Conservation (phyloP, 2,797 vertebrate genomes). For the Meriones psammophilus region DNA sequence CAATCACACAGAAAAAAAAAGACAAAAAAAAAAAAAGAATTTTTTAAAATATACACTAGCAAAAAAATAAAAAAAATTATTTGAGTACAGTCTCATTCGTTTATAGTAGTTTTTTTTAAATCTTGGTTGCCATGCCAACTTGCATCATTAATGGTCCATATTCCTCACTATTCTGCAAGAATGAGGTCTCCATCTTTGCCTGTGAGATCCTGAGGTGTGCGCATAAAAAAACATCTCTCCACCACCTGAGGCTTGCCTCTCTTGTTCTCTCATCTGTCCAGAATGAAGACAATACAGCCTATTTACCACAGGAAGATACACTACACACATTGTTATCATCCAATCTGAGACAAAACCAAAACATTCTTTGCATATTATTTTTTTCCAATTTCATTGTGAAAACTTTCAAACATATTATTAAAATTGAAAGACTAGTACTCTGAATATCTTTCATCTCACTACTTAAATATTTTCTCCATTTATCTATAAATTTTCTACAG, state of each 20-base stretch:
- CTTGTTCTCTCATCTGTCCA: slow-evolving; percentile 97
- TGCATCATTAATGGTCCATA: slow-evolving; percentile 98
- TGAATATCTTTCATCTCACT: slow-evolving; percentile 21
- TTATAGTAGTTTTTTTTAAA: slow-evolving; percentile 98
- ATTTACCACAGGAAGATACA: slow-evolving; percentile 27
- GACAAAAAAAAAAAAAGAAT: too few species aligned
- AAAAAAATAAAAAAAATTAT: background rate
- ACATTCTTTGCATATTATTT: background rate
- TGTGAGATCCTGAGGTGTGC: slow-evolving; percentile 96
- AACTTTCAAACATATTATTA: too few species aligned
- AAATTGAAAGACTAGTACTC: too few species aligned
- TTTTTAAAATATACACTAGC: too few species aligned
- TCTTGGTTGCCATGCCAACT: slow-evolving; percentile 99
- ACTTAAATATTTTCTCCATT: slow-evolving; percentile 23
- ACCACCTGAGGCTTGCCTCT: slow-evolving; percentile 97
- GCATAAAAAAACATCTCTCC: slow-evolving; percentile 99
- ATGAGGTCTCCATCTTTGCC: slow-evolving; percentile 99
- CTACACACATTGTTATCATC: background rate
- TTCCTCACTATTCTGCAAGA: slow-evolving; percentile 98
- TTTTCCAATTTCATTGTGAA: too few species aligned
- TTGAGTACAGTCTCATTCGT: slow-evolving; percentile 90
- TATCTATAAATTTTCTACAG: slow-evolving; percentile 35
- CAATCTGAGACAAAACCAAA: background rate
- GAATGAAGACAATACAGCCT: slow-evolving; percentile 26
- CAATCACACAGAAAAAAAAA: too few species aligned